Evolutionary conservation across 2,888 invertebrate genomes (phyloP).

Genomic region (Morpho achilles): DNA sequence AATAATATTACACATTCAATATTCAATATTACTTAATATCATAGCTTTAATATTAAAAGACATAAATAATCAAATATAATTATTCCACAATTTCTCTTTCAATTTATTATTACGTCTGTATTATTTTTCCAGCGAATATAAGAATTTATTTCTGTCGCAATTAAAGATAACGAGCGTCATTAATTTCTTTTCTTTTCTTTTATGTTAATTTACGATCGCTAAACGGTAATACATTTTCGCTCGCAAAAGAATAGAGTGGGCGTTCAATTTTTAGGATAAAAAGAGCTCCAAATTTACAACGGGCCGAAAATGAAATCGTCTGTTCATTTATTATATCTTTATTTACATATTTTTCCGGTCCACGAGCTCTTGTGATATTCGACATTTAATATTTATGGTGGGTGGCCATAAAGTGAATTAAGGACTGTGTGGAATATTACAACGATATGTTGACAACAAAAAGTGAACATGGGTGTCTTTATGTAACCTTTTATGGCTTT

Average conservation of each 20-base stretch:
- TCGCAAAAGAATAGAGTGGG: conserved; percentile 15
- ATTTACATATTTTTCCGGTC: conserved; percentile 20
- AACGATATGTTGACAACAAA: too few relatives aligned
- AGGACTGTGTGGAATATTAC: too few relatives aligned
- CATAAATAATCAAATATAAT: too few relatives aligned
- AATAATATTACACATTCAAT: too few relatives aligned
- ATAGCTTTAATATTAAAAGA: too few relatives aligned
- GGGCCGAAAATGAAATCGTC: conserved; percentile 11
- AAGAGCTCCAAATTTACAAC: conserved; percentile 13
- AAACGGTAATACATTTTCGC: conserved; percentile 22
- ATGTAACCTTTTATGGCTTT: too few relatives aligned
- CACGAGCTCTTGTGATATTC: neutral
- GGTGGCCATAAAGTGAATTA: neutral
- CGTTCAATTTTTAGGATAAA: conserved; percentile 17
- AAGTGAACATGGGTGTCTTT: too few relatives aligned
- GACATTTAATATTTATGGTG: neutral
- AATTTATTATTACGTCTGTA: too few relatives aligned
- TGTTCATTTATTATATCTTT: conserved; percentile 14
- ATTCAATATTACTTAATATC: too few relatives aligned
- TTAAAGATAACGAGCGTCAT: conserved; percentile 22
- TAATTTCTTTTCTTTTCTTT: conserved; percentile 20
- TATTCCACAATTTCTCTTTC: too few relatives aligned
- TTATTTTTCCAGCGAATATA: conserved; percentile 6
- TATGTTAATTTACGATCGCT: conserved; percentile 22
- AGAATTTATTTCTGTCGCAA: conserved; percentile 15